phyloP scores from a whole-genome alignment of 2,888 invertebrate species.

The Meiosimyza decipiens region DNA sequence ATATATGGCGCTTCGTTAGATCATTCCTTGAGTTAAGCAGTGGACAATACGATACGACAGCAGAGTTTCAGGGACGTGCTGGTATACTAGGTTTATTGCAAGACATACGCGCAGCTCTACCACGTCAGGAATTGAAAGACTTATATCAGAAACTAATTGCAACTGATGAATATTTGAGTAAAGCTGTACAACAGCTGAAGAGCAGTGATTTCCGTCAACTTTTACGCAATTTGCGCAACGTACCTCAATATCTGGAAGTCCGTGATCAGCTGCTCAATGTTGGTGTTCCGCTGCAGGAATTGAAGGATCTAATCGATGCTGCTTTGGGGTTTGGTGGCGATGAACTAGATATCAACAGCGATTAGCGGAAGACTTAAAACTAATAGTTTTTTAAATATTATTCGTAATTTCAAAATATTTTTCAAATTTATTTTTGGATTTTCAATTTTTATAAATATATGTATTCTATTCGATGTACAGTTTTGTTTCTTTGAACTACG shows the following conservation, averaged over 20 bases:
- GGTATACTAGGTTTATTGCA: slow-evolving; percentile 53
- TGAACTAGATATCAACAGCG: not conserved
- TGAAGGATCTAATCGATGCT: slow-evolving; percentile 46
- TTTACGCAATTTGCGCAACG: slow-evolving; percentile 42
- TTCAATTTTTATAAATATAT: not conserved
- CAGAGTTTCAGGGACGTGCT: slow-evolving; percentile 42
- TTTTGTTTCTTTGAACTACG: too few species aligned
- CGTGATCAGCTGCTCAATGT: slow-evolving; percentile 42
- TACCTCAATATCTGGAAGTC: slow-evolving; percentile 46
- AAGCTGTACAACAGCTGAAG: slow-evolving; percentile 48
- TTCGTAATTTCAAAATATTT: slow-evolving; percentile 19
- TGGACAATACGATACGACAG: slow-evolving; percentile 7
- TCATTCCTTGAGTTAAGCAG: slow-evolving; percentile 42
- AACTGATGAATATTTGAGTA: slow-evolving; percentile 47
- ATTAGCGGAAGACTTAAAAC: too few species aligned
- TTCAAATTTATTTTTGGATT: not conserved
- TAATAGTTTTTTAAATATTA: not conserved
- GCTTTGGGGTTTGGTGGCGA: slow-evolving; percentile 49
- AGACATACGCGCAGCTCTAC: slow-evolving; percentile 51
- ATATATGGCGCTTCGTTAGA: slow-evolving; percentile 43
- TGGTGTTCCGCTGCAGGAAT: slow-evolving; percentile 47
- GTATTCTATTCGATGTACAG: too few species aligned
- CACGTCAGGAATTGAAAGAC: slow-evolving; percentile 46
- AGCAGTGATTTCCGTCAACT: slow-evolving; percentile 52
- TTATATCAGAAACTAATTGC: slow-evolving; percentile 46